phyloP scores from a whole-genome alignment of 2,888 invertebrate species.

The Ashinkailepas kermadecensis region DNA sequence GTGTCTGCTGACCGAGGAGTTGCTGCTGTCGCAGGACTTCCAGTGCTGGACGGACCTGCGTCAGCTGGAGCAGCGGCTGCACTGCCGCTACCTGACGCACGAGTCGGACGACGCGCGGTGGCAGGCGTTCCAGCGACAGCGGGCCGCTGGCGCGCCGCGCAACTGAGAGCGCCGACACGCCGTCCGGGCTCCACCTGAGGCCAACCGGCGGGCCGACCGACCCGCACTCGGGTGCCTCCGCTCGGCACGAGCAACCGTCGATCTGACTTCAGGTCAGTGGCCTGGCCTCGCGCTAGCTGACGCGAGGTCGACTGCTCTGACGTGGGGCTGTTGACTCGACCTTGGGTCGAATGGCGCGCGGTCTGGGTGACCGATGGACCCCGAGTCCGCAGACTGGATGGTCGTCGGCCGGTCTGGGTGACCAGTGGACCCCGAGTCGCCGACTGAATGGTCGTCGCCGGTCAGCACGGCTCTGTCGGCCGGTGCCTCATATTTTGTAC shows the following conservation, averaged over 20 bases:
- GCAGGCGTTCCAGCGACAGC: constrained; percentile 53
- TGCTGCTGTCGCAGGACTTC: constrained; percentile 55
- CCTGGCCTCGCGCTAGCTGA: neutral
- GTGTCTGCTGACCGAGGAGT: too few relatives aligned
- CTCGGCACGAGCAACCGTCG: neutral
- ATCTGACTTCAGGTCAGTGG: neutral
- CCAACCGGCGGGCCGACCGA: neutral
- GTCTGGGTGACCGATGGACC: too few relatives aligned
- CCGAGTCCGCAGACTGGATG: too few relatives aligned
- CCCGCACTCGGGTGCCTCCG: neutral
- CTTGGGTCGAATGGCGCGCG: too few relatives aligned
- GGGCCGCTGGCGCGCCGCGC: neutral
- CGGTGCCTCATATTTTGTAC: too few relatives aligned
- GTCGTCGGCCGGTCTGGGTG: too few relatives aligned
- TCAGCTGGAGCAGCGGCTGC: constrained; percentile 69
- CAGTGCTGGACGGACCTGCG: constrained; percentile 93
- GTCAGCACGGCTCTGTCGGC: too few relatives aligned
- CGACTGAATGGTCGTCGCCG: too few relatives aligned
- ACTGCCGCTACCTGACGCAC: constrained; percentile 76
- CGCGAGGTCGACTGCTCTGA: neutral
- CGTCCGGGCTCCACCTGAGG: neutral
- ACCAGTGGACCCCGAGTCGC: too few relatives aligned
- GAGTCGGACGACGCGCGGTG: constrained; percentile 90
- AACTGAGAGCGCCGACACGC: neutral
- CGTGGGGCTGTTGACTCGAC: neutral